Evolutionary conservation across 2,797 vertebrate species (phyloP).

Genomic region (Ptychobarbus kaznakovi): DNA sequence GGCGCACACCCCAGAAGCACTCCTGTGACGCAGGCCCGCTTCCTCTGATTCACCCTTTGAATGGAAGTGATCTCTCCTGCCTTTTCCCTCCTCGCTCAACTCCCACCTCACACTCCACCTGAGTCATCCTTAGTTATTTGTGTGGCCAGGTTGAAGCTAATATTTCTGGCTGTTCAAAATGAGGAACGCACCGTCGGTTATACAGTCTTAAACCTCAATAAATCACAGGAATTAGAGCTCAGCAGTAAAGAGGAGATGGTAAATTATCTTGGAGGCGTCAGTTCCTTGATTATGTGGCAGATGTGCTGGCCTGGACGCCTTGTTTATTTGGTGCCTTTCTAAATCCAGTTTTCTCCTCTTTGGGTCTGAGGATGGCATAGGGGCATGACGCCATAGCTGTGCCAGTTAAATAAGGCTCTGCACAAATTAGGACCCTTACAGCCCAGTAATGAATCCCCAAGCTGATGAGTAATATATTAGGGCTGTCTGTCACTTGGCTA

Average conservation of each 20-base stretch:
- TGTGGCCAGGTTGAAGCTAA: slow-evolving; percentile 12
- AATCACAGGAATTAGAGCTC: slow-evolving; percentile 49
- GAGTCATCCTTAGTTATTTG: slow-evolving; percentile 34
- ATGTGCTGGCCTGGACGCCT: slow-evolving; percentile 47
- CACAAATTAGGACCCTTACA: slow-evolving; percentile 59
- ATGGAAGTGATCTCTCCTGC: background rate
- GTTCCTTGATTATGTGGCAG: slow-evolving; percentile 50
- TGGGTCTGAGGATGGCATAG: slow-evolving; percentile 45
- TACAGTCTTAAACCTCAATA: slow-evolving; percentile 55
- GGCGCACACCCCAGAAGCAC: slow-evolving; percentile 17
- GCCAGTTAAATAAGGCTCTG: slow-evolving; percentile 59
- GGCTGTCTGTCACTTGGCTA: slow-evolving; percentile 59
- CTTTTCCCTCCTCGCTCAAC: background rate
- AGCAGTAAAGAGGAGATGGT: slow-evolving; percentile 38
- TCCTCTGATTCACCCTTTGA: slow-evolving; percentile 26
- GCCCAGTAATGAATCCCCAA: slow-evolving; percentile 57
- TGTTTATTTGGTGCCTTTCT: slow-evolving; percentile 58
- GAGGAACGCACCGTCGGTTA: background rate
- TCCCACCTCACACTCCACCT: slow-evolving; percentile 23
- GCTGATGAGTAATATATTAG: slow-evolving; percentile 64
- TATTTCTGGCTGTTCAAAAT: slow-evolving; percentile 42
- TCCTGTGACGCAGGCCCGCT: background rate
- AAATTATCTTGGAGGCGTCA: slow-evolving; percentile 45
- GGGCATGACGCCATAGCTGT: slow-evolving; percentile 44
- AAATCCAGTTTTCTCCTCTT: slow-evolving; percentile 49